Conservation (phyloP, 2,888 invertebrate species). For the Ctena decussata region DNA sequence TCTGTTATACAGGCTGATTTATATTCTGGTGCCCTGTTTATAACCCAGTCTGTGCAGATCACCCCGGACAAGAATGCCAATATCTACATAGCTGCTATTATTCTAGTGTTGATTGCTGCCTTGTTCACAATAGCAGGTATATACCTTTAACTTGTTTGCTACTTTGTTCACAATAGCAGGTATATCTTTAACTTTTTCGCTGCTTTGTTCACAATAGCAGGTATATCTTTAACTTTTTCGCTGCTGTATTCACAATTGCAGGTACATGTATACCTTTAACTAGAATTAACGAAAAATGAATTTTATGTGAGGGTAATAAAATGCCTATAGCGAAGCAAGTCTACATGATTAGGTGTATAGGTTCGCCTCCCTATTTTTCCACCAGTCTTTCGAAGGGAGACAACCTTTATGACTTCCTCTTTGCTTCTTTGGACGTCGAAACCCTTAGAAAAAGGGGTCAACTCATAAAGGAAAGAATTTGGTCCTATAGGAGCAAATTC, state of each 20-base stretch:
- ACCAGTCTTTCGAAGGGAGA: no score
- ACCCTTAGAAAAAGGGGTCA: no score
- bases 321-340: background rate
- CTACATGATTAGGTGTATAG: no score
- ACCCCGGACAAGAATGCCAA: slow-evolving; percentile 81
- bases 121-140: slow-evolving; percentile 88
- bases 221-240: slow-evolving; percentile 87
- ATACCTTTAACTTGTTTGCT: slow-evolving; percentile 87
- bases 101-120: slow-evolving; percentile 88
- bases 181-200: slow-evolving; percentile 87
- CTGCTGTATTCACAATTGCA: slow-evolving; percentile 88
- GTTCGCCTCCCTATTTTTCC: no score
- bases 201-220: slow-evolving; percentile 88
- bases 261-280: no score
- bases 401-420: no score
- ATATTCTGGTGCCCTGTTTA: slow-evolving; percentile 89
- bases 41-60: slow-evolving; percentile 87
- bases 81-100: slow-evolving; percentile 87
- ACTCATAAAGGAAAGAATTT: no score
- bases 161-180: slow-evolving; percentile 89
- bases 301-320: no score
- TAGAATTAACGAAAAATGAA: no score
- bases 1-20: slow-evolving; percentile 85
- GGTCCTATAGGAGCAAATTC: no score
- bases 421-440: no score